Evolutionary conservation across 2,888 invertebrate genomes (phyloP), one percentile per base, ranked within the genome.

Genomic region (Parnassius mnemosyne): DNA sequence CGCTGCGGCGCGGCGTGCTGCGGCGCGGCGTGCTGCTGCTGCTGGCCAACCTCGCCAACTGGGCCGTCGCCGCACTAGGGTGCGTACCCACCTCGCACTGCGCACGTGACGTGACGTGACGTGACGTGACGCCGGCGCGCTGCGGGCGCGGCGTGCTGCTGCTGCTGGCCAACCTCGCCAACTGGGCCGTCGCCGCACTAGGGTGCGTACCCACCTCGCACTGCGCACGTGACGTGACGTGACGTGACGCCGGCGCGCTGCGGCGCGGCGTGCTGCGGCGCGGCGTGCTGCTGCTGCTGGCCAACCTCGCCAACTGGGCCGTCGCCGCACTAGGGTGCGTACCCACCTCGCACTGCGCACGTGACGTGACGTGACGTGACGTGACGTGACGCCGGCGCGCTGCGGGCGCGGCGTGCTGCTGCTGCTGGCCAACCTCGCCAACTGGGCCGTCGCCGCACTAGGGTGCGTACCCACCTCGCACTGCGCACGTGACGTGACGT

Each of bases 41-140:
- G 20, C 77, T 94, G 13, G 95, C 94, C 46, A 95, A 95, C 80
- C 70, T 94, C 2, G 92, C 93, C 70, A 95, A 95, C 80, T 93
- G 94, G 92, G 93, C 87, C 41, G 88, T 96, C 50, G 95, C 96
- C 0, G 89, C 94, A 0, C 94, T 93, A 74, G 97, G 96, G 75
- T 93, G 49, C 13, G 49, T 49, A 13, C 7, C 34, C 7, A 34
- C 34, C 34, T 34, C 13, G 13, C 13, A 11, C 11, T 43, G 43
- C 43, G 11, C 10, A 43, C 10, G 10, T 11, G 43, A 7, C 10
- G 10, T 43, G 10, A 9, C 11, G 43, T 9, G 11, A 11, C 43
- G 43, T 2, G n/a, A n/a, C n/a, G n/a, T n/a, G n/a, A n/a, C n/a
- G n/a, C 20, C 20, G 20, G 7, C 49, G 10, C 13, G 49, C 47